Evolutionary conservation across 2,888 invertebrate species (phyloP).

Genomic region (Ligdia adustata): DNA sequence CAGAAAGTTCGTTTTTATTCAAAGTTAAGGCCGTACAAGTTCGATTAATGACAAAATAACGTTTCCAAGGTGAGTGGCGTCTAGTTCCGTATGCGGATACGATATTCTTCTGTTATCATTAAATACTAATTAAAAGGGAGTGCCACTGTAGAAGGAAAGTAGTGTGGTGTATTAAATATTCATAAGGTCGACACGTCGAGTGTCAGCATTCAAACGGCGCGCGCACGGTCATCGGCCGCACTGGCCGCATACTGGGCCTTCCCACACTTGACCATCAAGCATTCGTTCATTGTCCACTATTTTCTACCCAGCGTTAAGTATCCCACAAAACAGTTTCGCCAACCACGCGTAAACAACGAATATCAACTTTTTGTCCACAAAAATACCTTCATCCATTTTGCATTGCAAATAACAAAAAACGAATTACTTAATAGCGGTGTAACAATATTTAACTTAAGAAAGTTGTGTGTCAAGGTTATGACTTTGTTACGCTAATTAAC

Average conservation of each 20-base stretch:
- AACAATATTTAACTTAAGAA: constrained; percentile 16
- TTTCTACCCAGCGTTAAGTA: constrained; percentile 4
- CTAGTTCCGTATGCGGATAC: constrained; percentile 51
- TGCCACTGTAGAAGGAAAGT: constrained; percentile 70
- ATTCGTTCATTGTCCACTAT: constrained; percentile 5
- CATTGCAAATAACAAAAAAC: constrained; percentile 13
- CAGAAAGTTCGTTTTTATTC: constrained; percentile 14
- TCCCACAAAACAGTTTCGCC: neutral
- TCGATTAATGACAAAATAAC: constrained; percentile 32
- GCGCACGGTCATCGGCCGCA: constrained; percentile 66
- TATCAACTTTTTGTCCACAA: constrained; percentile 5
- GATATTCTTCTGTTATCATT: constrained; percentile 57
- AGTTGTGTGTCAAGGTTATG: constrained; percentile 21
- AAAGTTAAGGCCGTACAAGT: constrained; percentile 15
- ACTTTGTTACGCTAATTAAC: constrained; percentile 6
- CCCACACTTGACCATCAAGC: constrained; percentile 39
- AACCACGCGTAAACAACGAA: neutral
- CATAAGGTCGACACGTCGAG: constrained; percentile 61
- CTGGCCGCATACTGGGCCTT: constrained; percentile 52
- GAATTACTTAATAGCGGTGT: constrained; percentile 21
- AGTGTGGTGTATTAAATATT: constrained; percentile 65
- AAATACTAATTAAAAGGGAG: constrained; percentile 51
- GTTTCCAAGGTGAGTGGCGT: constrained; percentile 45
- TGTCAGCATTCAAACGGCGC: constrained; percentile 63
- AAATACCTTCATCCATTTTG: constrained; percentile 19